phyloP scores from a whole-genome alignment of 2,797 vertebrate species.

The Pogoniulus pusillus region DNA sequence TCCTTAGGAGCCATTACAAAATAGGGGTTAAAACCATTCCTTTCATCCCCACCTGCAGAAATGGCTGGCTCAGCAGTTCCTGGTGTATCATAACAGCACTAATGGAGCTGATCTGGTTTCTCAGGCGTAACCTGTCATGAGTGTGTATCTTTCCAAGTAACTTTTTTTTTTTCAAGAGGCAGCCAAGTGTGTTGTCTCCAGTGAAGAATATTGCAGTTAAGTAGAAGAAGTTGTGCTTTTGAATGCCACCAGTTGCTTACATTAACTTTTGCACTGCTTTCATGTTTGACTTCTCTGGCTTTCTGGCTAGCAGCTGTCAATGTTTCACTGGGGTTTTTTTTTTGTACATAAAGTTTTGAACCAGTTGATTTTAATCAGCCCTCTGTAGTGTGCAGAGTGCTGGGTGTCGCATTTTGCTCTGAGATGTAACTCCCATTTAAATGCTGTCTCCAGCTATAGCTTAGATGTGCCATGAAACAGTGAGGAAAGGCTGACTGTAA shows the following conservation, averaged over 20 bases:
- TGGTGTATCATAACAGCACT: conserved; percentile 14
- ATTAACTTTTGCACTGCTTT: conserved; percentile 50
- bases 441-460: conserved; percentile 52
- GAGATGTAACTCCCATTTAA: conserved; percentile 34
- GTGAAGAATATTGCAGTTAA: conserved; percentile 21
- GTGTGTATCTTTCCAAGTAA: conserved; percentile 13
- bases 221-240: conserved; percentile 13
- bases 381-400: conserved; percentile 29
- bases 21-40: conserved; percentile 29
- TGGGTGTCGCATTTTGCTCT: conserved; percentile 8
- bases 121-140: conserved; percentile 49
- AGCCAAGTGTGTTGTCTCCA: conserved; percentile 36
- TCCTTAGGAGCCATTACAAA: conserved; percentile 47
- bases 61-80: conserved; percentile 51
- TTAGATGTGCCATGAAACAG: conserved; percentile 62
- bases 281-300: conserved; percentile 25
- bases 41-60: conserved; percentile 37
- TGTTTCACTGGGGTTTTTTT: conserved; percentile 26
- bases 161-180: conserved; percentile 11
- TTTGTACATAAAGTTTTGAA: conserved; percentile 18
- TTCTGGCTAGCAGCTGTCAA: conserved; percentile 36
- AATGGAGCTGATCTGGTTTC: conserved; percentile 54
- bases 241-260: conserved; percentile 32
- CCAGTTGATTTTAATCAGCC: conserved; percentile 29
- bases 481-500: conserved; percentile 52